A percentile compares a stretch with the other conserved stretches of the same genome.
Evolutionary conservation across 1,140 invertebrate genomes (phyloP).

Genomic region (Drosophila kepulauana): DNA sequence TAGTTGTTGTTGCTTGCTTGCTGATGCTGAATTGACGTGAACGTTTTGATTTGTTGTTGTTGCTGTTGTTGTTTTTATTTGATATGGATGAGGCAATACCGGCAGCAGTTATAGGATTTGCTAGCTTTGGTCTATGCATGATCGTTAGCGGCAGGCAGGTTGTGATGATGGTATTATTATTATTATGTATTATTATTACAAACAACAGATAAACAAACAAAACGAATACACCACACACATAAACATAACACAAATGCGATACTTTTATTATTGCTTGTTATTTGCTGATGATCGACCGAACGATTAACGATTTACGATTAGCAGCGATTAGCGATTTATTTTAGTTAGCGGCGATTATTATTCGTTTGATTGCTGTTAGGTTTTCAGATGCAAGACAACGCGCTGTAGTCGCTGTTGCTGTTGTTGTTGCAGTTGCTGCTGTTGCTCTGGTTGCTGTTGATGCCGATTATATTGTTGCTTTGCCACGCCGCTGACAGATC

Average conservation of each 20-base stretch:
- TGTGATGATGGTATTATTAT: conserved; percentile 37
- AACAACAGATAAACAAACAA: conserved; percentile 53
- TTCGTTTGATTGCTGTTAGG: conserved; percentile 45
- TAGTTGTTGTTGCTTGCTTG: conserved; percentile 49
- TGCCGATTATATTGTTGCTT: conserved; percentile 34
- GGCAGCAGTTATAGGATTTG: conserved; percentile 78
- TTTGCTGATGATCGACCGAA: conserved; percentile 28
- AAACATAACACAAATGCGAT: conserved; percentile 68
- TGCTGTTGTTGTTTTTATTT: conserved; percentile 61
- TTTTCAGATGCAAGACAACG: conserved; percentile 56
- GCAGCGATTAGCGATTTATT: conserved; percentile 50
- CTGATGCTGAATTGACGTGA: conserved; percentile 43
- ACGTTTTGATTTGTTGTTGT: conserved; percentile 42
- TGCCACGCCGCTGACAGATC: conserved; percentile 44
- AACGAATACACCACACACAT: conserved; percentile 43
- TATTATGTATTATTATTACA: conserved; percentile 35
- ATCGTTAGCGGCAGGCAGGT: conserved; percentile 66
- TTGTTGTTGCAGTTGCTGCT: conserved; percentile 31
- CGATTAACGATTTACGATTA: conserved; percentile 42
- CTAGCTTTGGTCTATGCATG: conserved; percentile 83
- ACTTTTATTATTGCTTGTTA: conserved; percentile 34
- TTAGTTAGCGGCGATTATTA: conserved; percentile 41
- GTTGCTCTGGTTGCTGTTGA: conserved; percentile 22
- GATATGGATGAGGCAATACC: conserved; percentile 82
- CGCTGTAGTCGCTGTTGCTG: conserved; percentile 34